phyloP scores from a whole-genome alignment of 2,888 invertebrate genomes.

The Pseudeuparius sepicola region DNA sequence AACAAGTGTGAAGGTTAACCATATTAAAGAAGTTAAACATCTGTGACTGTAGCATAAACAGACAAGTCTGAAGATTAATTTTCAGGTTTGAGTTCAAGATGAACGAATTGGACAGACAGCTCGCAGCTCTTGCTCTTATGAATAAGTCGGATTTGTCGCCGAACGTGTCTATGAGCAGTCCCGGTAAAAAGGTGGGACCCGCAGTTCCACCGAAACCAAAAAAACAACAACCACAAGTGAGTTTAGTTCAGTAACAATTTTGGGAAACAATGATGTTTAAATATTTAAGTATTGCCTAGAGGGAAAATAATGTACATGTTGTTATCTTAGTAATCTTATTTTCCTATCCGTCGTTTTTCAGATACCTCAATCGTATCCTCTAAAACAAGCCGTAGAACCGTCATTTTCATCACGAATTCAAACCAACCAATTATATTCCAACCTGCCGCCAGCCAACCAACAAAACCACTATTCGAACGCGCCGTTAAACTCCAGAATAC shows the following conservation, averaged over 20 bases:
- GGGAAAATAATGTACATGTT: too few species aligned
- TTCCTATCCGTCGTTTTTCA: constrained; percentile 38
- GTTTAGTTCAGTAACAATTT: constrained; percentile 4
- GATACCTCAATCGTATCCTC: constrained; percentile 68
- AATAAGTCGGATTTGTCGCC: constrained; percentile 40
- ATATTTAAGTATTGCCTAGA: constrained; percentile 5
- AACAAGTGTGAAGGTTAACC: too few species aligned
- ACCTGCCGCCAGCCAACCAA: constrained; percentile 36
- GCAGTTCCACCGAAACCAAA: constrained; percentile 64
- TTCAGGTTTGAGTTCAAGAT: too few species aligned
- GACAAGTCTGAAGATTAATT: too few species aligned
- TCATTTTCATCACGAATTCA: constrained; percentile 63
- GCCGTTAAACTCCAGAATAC: constrained; percentile 24
- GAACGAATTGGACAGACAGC: constrained; percentile 59
- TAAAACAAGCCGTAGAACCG: constrained; percentile 61
- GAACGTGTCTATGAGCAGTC: constrained; percentile 32
- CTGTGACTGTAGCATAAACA: too few species aligned
- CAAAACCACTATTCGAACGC: constrained; percentile 32
- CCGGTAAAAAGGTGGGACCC: constrained; percentile 63
- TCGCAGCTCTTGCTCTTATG: constrained; percentile 56
- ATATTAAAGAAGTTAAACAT: too few species aligned
- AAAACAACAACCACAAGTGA: constrained; percentile 38
- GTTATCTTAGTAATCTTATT: too few species aligned
- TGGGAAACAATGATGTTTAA: constrained; percentile 1
- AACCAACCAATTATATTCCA: constrained; percentile 39